Base-by-base conservation (phyloP, 1,140 invertebrate genomes). In the Monomorium pharaonis region DNA sequence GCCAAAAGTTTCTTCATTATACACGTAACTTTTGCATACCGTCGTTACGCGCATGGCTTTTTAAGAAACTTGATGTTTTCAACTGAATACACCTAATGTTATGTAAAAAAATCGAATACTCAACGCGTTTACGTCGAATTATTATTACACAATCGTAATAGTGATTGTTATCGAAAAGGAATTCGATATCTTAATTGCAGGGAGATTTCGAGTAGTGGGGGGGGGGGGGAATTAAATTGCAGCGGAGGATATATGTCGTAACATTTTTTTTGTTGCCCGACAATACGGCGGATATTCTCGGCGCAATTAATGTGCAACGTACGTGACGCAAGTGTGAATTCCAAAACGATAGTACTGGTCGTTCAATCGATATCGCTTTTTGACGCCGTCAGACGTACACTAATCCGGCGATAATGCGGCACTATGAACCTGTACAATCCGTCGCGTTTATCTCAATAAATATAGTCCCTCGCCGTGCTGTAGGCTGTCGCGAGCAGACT, bases 361-460 rank as follows among this genome's bases (percentile, higher is more conserved):
- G n/a, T 58, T 7, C 12, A n/a, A 58, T 83, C 78, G 78, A 83
- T 74, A 74, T 83, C 27, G 78, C 37, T 83, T 74, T 74, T 74
- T 72, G 51, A 83, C 67, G 37, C 49, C 24, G 37, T 51, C 65
- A 72, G 51, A 81, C 65, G 51, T 81, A 72, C 51, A 72, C 51
- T 72, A 72, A 81, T 81, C 78, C 78, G n/a, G 54, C 51, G 56
- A 72, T 83, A 83, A 83, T 74, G 42, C 78, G 37, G 2, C 67
- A 18, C 78, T 72, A 56, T 74, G 67, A 83, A 83, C 78, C 67
- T 30, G 49, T 72, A 83, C 67, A 74, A 83, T 74, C 51, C 67
- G 67, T 83, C 51, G 78, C 78, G 78, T 83, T 72, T 58, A 83
- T 83, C 78, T 83, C 78, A 83, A 83, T 83, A 83, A 83, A 83